Base-by-base conservation (phyloP, 1,140 invertebrate species). In the Sitobion miscanthi region DNA sequence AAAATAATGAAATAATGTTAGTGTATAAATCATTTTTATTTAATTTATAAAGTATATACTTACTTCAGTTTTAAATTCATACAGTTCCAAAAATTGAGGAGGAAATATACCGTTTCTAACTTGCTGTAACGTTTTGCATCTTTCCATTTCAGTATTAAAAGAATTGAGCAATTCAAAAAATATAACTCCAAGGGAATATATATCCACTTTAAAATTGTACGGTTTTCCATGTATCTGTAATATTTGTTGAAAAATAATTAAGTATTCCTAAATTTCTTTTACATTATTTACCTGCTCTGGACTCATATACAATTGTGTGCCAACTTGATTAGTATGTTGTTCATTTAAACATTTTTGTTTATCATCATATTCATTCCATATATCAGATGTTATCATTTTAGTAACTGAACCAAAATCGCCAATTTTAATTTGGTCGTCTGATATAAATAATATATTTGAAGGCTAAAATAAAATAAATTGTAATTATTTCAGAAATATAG, bases 331-430 rank as follows among this genome's bases (percentile, higher is more conserved):
- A 1, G 97, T 47, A 9, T 47, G 45, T 98, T 94, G 94, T 62
- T 95, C 94, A 93, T 94, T 94, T 94, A 93, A 57, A 95, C 94
- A n/a, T 94, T 93, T 94, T 94, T 94, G 23, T 91, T 87, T 87
- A 38, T 38, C 17, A 45, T 94, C 54, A 83, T 8, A 35, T 38
- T 45, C 25, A 91, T 35, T 42, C 94, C 94, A 21, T 95, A 94
- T 88, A 94, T 11, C 9, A 21, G 91, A 86, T 87, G 77, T 69
- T 38, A 94, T 91, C 96, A 98, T 97, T 11, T 97, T 97, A 25
- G 98, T 99, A 0, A 98, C 99, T 17, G 99, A 96, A 0, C 99
- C 99, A 96, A 99, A 99, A 96, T 99, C 99, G 8, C 99, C 99
- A 88, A 99, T 97, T 96, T 99, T 99, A 7, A 99, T 97, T 94